phyloP scores from a whole-genome alignment of 2,888 invertebrate species.

The Caenorhabditis sp. region DNA sequence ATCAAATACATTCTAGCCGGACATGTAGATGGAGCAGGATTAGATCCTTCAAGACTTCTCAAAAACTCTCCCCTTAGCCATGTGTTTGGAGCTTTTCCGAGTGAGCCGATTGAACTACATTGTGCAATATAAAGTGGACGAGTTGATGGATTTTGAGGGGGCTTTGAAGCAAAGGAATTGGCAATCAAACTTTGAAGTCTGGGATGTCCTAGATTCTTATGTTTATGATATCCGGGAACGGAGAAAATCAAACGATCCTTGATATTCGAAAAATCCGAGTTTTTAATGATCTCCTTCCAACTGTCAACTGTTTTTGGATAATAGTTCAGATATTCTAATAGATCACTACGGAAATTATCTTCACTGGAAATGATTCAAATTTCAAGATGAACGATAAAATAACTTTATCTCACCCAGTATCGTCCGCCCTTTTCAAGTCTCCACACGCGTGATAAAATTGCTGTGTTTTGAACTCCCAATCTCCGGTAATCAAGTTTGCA shows the following conservation, averaged over 20 bases:
- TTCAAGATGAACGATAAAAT: neutral
- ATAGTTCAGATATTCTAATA: conserved; percentile 34
- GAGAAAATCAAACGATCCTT: conserved; percentile 58
- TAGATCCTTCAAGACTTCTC: conserved; percentile 73
- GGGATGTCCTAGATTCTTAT: conserved; percentile 26
- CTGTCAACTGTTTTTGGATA: neutral
- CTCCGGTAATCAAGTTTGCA: conserved; percentile 57
- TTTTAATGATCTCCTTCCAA: conserved; percentile 40
- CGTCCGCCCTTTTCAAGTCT: neutral
- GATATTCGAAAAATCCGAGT: conserved; percentile 31
- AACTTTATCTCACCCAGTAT: neutral
- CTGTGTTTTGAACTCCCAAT: conserved; percentile 64
- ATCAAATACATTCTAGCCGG: conserved; percentile 71
- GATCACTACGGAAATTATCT: conserved; percentile 31
- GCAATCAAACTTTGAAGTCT: conserved; percentile 9
- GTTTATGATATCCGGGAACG: conserved; percentile 58
- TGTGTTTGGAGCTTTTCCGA: conserved; percentile 77
- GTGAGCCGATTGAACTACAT: conserved; percentile 72
- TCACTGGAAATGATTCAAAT: conserved; percentile 9
- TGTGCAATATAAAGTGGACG: conserved; percentile 44
- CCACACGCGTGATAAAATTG: conserved; percentile 55
- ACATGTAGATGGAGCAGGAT: conserved; percentile 1
- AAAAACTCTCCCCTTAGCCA: conserved; percentile 85
- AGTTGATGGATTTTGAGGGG: neutral
- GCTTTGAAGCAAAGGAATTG: neutral